A percentile compares a stretch with the other conserved stretches of the same genome.
phyloP scores from a whole-genome alignment of 2,113 vertebrate genomes.

The Prochilodus magdalenae region DNA sequence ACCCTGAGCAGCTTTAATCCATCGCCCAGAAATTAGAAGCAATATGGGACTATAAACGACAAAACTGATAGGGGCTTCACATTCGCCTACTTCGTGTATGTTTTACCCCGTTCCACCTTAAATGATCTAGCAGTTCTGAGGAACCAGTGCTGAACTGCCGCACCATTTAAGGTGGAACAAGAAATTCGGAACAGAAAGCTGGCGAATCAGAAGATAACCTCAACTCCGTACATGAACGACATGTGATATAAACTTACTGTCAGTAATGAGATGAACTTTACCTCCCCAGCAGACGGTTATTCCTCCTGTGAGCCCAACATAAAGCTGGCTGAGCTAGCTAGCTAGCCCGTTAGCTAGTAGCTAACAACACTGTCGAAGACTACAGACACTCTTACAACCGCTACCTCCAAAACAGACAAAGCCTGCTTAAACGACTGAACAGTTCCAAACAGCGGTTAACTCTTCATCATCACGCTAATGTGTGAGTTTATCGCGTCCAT shows the following conservation, averaged over 20 bases:
- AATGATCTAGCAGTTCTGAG: not conserved
- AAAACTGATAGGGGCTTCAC: too few relatives aligned
- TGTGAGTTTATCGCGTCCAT: slow-evolving; percentile 9
- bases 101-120: not conserved
- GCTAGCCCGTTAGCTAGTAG: not conserved
- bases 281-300: not conserved
- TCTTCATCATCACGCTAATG: not conserved
- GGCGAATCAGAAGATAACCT: too few relatives aligned
- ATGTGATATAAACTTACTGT: too few relatives aligned
- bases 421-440: not conserved
- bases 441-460: not conserved
- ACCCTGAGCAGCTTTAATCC: not conserved
- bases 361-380: not conserved
- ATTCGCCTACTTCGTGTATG: too few relatives aligned
- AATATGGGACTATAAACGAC: too few relatives aligned
- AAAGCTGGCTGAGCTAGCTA: slow-evolving; percentile 1
- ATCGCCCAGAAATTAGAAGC: not conserved
- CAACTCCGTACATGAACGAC: too few relatives aligned
- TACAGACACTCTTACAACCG: not conserved
- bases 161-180: too few relatives aligned
- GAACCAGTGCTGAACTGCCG: not conserved
- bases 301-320: not conserved
- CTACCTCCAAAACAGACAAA: not conserved
- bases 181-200: too few relatives aligned
- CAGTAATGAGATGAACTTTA: not conserved